These are phyloP conservation scores for Echinarachnius parma DNA, from an alignment of 53 echinoderm and acorn worm genomes.

Conservation along the genomic window DNA sequence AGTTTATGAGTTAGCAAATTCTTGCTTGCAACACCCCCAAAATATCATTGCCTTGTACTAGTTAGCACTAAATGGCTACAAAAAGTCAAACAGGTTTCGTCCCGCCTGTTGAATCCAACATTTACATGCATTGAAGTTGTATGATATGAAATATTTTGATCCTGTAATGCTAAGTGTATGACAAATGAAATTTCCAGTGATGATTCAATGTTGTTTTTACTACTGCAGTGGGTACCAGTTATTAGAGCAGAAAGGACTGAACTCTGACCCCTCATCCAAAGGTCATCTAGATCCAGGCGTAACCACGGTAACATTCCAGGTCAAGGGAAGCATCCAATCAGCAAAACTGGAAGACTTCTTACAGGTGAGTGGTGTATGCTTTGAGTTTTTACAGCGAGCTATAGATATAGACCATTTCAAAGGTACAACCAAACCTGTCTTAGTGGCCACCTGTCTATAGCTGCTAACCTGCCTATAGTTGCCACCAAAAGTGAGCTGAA, in stretches of 20 bases:
- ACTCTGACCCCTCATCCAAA: conserved; percentile 26
- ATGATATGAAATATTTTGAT: neutral
- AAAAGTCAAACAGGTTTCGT: too few species aligned
- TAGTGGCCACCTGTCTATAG: too few species aligned
- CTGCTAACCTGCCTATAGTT: too few species aligned
- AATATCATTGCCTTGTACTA: too few species aligned
- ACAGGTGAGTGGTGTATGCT: conserved; percentile 75
- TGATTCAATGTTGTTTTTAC: neutral
- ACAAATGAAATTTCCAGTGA: neutral
- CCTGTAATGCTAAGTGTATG: neutral
- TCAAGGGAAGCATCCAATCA: conserved; percentile 64
- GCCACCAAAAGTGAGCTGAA: too few species aligned
- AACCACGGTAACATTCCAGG: conserved; percentile 67
- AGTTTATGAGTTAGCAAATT: too few species aligned
- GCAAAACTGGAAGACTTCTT: conserved; percentile 61
- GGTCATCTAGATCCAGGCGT: conserved; percentile 78
- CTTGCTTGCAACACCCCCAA: too few species aligned
- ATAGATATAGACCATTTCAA: neutral
- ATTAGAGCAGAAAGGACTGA: conserved; percentile 37
- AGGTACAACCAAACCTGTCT: too few species aligned
- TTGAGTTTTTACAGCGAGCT: too few species aligned
- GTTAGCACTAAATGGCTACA: too few species aligned
- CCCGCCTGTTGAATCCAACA: too few species aligned
- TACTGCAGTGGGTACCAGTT: conserved; percentile 28
- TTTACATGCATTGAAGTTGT: neutral